Conservation (phyloP, 2,888 invertebrate genomes). For the Pseudococcus viburni region DNA sequence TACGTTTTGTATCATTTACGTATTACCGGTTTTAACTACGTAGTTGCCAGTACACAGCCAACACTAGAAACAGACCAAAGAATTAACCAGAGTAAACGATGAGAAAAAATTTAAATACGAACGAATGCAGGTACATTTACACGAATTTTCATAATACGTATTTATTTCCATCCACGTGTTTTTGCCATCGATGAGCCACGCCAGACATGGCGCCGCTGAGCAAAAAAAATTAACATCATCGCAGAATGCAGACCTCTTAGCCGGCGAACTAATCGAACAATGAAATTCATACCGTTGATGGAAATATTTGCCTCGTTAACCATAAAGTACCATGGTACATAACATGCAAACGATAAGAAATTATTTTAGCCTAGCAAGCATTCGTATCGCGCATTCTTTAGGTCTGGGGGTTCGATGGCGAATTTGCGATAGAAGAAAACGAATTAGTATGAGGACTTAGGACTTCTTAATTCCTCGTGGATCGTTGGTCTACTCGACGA, state of each 20-base stretch:
- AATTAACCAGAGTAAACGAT: neutral
- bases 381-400: neutral
- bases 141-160: too few species aligned
- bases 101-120: neutral
- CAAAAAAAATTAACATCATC: neutral
- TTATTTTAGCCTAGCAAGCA: neutral
- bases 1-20: constrained; percentile 16
- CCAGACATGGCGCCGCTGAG: neutral
- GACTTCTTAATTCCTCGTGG: too few species aligned
- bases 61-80: neutral
- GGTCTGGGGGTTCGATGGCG: neutral
- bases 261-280: neutral
- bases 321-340: neutral
- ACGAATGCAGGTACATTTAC: neutral
- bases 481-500: neutral
- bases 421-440: neutral
- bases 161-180: neutral
- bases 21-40: constrained; percentile 55
- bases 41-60: neutral
- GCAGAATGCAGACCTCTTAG: neutral
- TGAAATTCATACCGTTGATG: constrained; percentile 21
- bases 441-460: too few species aligned
- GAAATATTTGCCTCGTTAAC: constrained; percentile 28
- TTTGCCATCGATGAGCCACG: neutral
- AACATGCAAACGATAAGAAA: neutral